Percentiles rank a stretch among this genome's conserved stretches.
These are phyloP conservation scores for Oreochromis aureus DNA, from an alignment of 2,113 vertebrate species.

Conservation along the genomic window DNA sequence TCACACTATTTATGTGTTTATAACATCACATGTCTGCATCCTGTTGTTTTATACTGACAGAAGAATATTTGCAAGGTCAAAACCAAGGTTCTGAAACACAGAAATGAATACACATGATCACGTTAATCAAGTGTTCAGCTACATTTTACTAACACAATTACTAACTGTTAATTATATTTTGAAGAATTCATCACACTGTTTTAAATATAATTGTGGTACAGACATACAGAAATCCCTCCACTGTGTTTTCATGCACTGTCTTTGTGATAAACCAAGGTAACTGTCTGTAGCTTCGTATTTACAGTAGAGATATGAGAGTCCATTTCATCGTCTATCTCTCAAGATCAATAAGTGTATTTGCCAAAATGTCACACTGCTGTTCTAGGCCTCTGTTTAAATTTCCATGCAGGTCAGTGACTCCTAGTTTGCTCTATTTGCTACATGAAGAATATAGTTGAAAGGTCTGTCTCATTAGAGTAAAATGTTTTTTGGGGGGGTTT, in stretches of 20 bases:
- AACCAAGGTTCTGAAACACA: background rate
- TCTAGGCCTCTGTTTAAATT: background rate
- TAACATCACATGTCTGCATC: accelerated
- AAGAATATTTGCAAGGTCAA: background rate
- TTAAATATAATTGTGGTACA: background rate
- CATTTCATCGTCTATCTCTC: background rate
- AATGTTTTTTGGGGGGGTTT: background rate
- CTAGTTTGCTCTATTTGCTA: background rate
- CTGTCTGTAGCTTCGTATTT: background rate
- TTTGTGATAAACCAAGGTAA: background rate
- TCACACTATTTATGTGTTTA: background rate
- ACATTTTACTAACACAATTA: background rate
- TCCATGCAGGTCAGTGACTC: background rate
- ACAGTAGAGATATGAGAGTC: background rate
- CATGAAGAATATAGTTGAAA: background rate
- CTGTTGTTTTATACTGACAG: background rate
- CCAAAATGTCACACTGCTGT: background rate
- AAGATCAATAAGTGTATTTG: background rate
- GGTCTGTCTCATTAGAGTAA: background rate
- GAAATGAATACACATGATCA: background rate
- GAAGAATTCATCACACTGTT: background rate
- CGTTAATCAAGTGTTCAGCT: background rate
- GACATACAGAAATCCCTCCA: background rate
- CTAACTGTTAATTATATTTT: background rate
- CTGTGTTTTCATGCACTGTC: background rate